Evolutionary conservation across 2,888 invertebrate genomes (phyloP), one percentile per base, ranked within the genome.

Genomic region (Acanthosepion pharaonis): DNA sequence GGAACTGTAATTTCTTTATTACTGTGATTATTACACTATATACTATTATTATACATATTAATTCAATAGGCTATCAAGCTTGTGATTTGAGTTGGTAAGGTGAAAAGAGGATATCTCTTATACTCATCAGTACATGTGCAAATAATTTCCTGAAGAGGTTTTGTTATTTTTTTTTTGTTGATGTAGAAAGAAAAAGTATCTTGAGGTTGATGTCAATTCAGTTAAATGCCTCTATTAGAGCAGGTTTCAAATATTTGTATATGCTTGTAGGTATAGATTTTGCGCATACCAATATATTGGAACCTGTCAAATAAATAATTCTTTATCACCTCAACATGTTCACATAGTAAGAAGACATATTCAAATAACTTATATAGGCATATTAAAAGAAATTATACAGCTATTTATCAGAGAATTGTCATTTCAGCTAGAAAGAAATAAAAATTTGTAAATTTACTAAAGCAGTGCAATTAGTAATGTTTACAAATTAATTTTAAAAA

Each of bases 301-400:
- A 78, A n/a, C 11, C 78, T n/a, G n/a, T 11, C 78, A 23, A 20
- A 78, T 78, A 78, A 33, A 78, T 33, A 78, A 78, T 78, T 33
- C n/a, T 78, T 78, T 78, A 23, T 59, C 59, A 59, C 20, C 20
- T 25, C 59, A 59, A 59, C 59, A 59, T 59, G 25, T 59, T 59
- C n/a, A n/a, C 78, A 78, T n/a, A 78, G 33, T 78, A n/a, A 78
- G 78, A 78, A 78, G 78, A 78, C 78, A n/a, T 78, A 78, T 78
- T n/a, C 15, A n/a, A 78, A n/a, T 78, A 78, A 33, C n/a, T 33
- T 78, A n/a, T 15, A n/a, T n/a, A 78, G 8, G 59, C 59, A 59
- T 23, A 59, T 59, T 23, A 23, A 59, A 59, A 59, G 20, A 55
- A 55, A 23, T 3, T 6, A 23, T 20, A 2, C 20, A 23, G 20